Percentiles rank a stretch among this genome's conserved stretches.
Conservation (phyloP, 92 coral and sea anemone genomes). For the Umimayanthus chanpuru region DNA sequence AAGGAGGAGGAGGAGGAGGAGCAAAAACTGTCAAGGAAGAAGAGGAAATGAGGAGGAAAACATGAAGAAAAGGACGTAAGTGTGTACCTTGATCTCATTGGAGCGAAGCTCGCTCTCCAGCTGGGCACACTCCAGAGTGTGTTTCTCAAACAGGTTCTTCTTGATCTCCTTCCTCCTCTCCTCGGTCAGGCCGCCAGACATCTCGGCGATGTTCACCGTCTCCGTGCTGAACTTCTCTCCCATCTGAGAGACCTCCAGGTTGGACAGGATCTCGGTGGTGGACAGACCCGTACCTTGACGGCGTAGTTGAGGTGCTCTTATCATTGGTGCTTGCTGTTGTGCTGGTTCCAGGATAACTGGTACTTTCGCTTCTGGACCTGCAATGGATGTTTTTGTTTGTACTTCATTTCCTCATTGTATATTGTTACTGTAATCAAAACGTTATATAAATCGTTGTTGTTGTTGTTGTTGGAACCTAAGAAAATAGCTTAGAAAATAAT, state of each 20-base stretch:
- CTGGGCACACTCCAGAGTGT: conserved; percentile 96
- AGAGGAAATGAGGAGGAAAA: no score
- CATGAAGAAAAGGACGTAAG: no score
- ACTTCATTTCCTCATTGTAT: no score
- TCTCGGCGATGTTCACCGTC: conserved; percentile 87
- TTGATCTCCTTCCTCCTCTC: conserved; percentile 87
- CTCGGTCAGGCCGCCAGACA: conserved; percentile 85
- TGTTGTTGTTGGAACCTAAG: neutral
- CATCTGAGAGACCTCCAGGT: conserved; percentile 89
- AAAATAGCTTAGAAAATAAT: neutral
- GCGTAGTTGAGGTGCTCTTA: conserved; percentile 17
- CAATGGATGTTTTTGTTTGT: neutral
- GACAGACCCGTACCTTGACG: conserved; percentile 61
- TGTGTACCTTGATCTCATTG: conserved; percentile 76
- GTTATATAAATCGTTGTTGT: no score
- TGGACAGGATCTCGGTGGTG: conserved; percentile 81
- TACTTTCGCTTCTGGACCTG: conserved; percentile 33
- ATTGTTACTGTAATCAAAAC: no score
- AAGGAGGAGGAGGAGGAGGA: no score
- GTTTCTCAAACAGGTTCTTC: conserved; percentile 89
- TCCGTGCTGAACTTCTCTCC: conserved; percentile 95
- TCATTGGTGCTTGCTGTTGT: conserved; percentile 2
- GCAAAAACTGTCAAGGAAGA: no score
- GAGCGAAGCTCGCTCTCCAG: conserved; percentile 88
- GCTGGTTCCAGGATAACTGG: conserved; percentile 10